Evolutionary conservation across 2,888 invertebrate species (phyloP).

Genomic region (Disparrhopalites patrizii): DNA sequence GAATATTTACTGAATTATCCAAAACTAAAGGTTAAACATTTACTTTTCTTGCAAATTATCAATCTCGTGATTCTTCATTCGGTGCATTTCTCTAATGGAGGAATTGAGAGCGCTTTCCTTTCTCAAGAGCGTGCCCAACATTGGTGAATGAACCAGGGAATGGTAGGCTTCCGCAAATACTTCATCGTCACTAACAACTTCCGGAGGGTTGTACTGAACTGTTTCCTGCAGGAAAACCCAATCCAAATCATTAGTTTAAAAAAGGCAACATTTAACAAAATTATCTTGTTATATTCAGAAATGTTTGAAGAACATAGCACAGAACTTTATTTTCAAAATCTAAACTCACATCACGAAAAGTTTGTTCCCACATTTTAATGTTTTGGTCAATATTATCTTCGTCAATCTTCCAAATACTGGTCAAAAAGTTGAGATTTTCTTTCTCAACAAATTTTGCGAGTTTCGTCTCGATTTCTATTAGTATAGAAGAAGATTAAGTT

Average conservation of each 20-base stretch:
- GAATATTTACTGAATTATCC: neutral
- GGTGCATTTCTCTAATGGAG: conserved; percentile 68
- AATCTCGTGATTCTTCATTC: conserved; percentile 69
- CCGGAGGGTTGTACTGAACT: conserved; percentile 74
- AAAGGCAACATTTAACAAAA: no score
- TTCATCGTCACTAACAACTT: conserved; percentile 78
- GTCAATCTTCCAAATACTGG: conserved; percentile 62
- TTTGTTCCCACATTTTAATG: conserved; percentile 73
- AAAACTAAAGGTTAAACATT: conserved; percentile 31
- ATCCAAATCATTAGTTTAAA: neutral
- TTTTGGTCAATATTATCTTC: conserved; percentile 68
- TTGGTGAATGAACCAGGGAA: conserved; percentile 74
- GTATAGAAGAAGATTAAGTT: conserved; percentile 10
- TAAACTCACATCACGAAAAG: conserved; percentile 62
- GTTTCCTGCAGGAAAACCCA: conserved; percentile 60
- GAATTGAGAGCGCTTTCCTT: conserved; percentile 83
- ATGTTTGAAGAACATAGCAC: neutral
- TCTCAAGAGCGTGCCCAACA: conserved; percentile 79
- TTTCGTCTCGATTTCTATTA: conserved; percentile 59
- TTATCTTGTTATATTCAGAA: conserved; percentile 1
- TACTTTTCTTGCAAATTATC: conserved; percentile 64
- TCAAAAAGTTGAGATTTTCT: conserved; percentile 65
- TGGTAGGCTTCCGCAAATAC: conserved; percentile 82
- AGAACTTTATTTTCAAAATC: neutral
- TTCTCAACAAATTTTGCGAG: conserved; percentile 62